Evolutionary conservation across 2,113 vertebrate genomes (phyloP).

Genomic region (Panthera tigris): DNA sequence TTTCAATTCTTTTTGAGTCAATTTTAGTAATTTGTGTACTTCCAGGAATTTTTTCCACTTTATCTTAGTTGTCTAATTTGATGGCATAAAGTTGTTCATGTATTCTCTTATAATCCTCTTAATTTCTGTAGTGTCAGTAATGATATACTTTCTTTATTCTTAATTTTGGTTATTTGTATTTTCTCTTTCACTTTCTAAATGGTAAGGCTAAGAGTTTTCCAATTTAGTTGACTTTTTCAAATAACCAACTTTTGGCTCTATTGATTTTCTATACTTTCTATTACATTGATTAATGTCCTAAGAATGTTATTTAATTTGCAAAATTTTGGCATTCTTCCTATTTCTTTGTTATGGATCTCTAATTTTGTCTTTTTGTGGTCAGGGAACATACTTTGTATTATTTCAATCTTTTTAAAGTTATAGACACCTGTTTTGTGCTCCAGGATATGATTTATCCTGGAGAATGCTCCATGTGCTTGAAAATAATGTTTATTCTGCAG

Average conservation of each 20-base stretch:
- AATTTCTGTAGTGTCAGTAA: background rate
- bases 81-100: background rate
- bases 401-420: background rate
- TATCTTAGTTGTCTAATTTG: background rate
- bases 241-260: background rate
- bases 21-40: background rate
- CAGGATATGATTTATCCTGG: background rate
- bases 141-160: background rate
- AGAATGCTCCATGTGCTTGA: background rate
- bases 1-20: conserved; percentile 1
- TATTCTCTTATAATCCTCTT: background rate
- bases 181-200: background rate
- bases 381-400: background rate
- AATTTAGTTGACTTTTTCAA: background rate
- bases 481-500: background rate
- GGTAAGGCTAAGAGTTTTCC: background rate
- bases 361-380: background rate
- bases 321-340: background rate
- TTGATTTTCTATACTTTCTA: background rate
- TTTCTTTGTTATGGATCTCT: background rate
- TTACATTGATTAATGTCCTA: background rate
- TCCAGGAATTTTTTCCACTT: background rate
- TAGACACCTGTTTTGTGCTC: background rate
- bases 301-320: background rate
- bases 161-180: background rate